Evolutionary conservation across 2,888 invertebrate genomes (phyloP), one percentile per base, ranked within the genome.

Genomic region (Eulithis testata): DNA sequence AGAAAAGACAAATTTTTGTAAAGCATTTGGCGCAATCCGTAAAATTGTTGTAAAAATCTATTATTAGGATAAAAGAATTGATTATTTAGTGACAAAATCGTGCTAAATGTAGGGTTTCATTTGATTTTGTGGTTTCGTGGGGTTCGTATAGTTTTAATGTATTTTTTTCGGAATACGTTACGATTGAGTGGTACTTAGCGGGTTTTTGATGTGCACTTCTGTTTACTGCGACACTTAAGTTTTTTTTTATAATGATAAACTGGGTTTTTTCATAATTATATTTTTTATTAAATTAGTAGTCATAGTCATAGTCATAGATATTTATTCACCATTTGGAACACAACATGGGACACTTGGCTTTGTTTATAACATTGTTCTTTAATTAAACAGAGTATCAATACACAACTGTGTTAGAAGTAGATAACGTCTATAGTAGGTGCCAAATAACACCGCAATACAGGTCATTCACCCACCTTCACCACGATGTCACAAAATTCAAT

Each of bases 41-140:
- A 79, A 86, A 85, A 84, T 84, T 79, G 77, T 73, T 71, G 71
- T 73, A 72, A 73, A 73, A 72, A 69, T 71, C 73, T 64, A 71
- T 79, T 79, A 76, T 78, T 68, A 43, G 11, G 54, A 67, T 69
- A 52, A 65, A 63, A 67, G 68, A 49, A 63, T 59, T 40, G 37
- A 11, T 44, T 52, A 31, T 78, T 79, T 75, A 62, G 73, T 77
- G 76, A 76, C 75, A 71, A 82, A 79, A 76, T 77, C 75, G 77
- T 73, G 79, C 74, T 81, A 73, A 80, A 83, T 77, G 73, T 73
- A 66, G 65, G 76, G 78, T 85, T 84, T 81, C 81, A 76, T 83
- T 77, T 60, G 68, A 73, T 73, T 76, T 80, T 75, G 69, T 52
- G 73, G 70, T 76, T 50, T 70, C 69, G 75, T 71, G 68, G 76